Conservation (phyloP, 1,140 invertebrate genomes). For the Tetragonula clypearis region DNA sequence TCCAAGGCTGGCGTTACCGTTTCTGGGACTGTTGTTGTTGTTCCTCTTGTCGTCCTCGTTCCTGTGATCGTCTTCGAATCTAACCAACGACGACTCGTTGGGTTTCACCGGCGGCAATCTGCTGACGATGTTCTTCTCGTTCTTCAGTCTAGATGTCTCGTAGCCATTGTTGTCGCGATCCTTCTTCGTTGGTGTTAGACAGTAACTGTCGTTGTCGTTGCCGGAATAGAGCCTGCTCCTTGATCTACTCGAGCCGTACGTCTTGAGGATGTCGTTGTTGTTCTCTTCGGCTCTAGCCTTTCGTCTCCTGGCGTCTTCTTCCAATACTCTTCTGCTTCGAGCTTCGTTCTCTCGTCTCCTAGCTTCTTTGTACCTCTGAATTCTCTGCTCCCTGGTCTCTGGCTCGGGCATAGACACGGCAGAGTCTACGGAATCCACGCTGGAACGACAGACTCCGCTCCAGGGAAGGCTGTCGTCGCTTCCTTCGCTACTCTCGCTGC, state of each 20-base stretch:
- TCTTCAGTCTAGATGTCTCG: slow-evolving; percentile 25
- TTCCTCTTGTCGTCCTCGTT: slow-evolving; percentile 66
- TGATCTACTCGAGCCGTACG: slow-evolving; percentile 34
- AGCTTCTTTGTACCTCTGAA: slow-evolving; percentile 78
- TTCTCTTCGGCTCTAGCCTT: slow-evolving; percentile 71
- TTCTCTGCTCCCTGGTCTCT: slow-evolving; percentile 77
- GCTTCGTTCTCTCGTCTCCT: slow-evolving; percentile 78
- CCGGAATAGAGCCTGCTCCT: slow-evolving; percentile 50
- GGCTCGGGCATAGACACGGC: slow-evolving; percentile 62
- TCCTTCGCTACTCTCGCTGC: slow-evolving; percentile 80
- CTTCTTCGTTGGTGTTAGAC: slow-evolving; percentile 37
- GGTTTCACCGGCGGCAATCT: slow-evolving; percentile 62
- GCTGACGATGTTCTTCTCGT: slow-evolving; percentile 44
- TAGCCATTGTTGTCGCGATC: neutral
- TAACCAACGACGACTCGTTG: slow-evolving; percentile 46
- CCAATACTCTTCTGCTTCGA: slow-evolving; percentile 73
- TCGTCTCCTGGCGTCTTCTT: slow-evolving; percentile 76
- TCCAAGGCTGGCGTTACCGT: slow-evolving; percentile 41
- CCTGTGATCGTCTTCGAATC: slow-evolving; percentile 56
- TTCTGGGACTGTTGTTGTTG: slow-evolving; percentile 66
- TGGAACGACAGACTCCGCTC: slow-evolving; percentile 69
- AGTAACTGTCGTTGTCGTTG: slow-evolving; percentile 54
- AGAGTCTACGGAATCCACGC: slow-evolving; percentile 72
- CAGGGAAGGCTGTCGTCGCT: slow-evolving; percentile 79
- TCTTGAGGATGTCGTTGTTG: slow-evolving; percentile 66